phyloP scores from a whole-genome alignment of 92 coral and sea anemone genomes.

The Umimayanthus kanabou region DNA sequence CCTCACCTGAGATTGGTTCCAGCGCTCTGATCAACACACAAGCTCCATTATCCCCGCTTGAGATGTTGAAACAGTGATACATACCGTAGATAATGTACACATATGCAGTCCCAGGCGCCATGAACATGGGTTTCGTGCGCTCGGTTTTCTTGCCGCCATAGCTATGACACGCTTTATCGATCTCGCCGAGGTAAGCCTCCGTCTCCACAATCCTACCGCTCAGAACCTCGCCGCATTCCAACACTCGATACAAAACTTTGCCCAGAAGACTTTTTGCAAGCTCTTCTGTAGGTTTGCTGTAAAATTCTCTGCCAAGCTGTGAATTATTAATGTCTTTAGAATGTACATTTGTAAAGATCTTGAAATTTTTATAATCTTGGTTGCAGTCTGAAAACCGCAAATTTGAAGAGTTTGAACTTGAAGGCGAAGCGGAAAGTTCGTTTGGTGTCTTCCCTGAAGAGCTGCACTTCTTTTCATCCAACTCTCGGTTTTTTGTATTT shows the following conservation, averaged over 20 bases:
- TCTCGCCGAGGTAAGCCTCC: conserved; percentile 89
- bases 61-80: conserved; percentile 92
- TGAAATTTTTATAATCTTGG: not conserved
- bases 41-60: conserved; percentile 83
- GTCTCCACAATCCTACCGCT: conserved; percentile 91
- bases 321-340: not conserved
- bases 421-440: not conserved
- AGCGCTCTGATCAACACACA: conserved; percentile 89
- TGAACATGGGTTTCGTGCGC: conserved; percentile 79
- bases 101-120: conserved; percentile 90
- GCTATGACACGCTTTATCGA: conserved; percentile 90
- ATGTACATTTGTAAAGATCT: not conserved
- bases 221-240: conserved; percentile 74
- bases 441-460: not conserved
- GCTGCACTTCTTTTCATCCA: not conserved
- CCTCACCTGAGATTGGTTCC: conserved; percentile 89
- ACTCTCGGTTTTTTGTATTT: not conserved
- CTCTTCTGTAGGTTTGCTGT: conserved; percentile 64
- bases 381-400: not conserved
- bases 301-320: conserved; percentile 67
- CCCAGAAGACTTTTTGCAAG: conserved; percentile 85
- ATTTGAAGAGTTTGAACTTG: not conserved
- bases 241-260: conserved; percentile 72
- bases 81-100: conserved; percentile 96
- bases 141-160: conserved; percentile 83